Evolutionary conservation across 2,888 invertebrate species (phyloP).

Genomic region (Volucella zonaria): DNA sequence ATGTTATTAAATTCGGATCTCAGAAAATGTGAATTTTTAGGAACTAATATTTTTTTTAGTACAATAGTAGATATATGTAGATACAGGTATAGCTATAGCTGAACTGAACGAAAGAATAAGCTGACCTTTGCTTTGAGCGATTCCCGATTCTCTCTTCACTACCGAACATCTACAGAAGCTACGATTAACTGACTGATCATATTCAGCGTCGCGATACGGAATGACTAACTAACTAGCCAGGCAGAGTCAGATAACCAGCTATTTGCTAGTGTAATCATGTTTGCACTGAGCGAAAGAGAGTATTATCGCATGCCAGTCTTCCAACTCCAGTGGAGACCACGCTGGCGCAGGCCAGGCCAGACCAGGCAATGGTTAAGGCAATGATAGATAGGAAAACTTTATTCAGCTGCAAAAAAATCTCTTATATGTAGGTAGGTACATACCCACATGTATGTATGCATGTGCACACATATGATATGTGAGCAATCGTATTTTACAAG

Average conservation of each 20-base stretch:
- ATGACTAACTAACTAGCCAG: constrained; percentile 51
- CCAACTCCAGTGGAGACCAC: constrained; percentile 22
- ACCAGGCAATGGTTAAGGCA: constrained; percentile 44
- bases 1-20: not conserved
- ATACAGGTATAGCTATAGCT: not conserved
- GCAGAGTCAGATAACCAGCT: constrained; percentile 68
- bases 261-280: constrained; percentile 72
- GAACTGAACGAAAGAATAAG: constrained; percentile 34
- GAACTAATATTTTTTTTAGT: not conserved
- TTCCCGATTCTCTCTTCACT: constrained; percentile 19
- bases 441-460: too few relatives aligned
- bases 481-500: not conserved
- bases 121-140: constrained; percentile 33
- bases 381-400: constrained; percentile 31
- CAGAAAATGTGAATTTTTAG: constrained; percentile 11
- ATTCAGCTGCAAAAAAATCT: constrained; percentile 46
- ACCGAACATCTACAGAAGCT: constrained; percentile 49
- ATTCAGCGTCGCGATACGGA: constrained; percentile 61
- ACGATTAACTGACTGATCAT: constrained; percentile 64
- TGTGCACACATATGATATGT: too few relatives aligned
- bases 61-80: too few relatives aligned
- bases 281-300: constrained; percentile 60
- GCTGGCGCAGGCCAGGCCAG: constrained; percentile 12
- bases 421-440: too few relatives aligned
- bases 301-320: constrained; percentile 7